Percentiles rank a stretch among this genome's conserved stretches.
phyloP scores from a whole-genome alignment of 1,140 invertebrate species.

The Sogatella furcifera region DNA sequence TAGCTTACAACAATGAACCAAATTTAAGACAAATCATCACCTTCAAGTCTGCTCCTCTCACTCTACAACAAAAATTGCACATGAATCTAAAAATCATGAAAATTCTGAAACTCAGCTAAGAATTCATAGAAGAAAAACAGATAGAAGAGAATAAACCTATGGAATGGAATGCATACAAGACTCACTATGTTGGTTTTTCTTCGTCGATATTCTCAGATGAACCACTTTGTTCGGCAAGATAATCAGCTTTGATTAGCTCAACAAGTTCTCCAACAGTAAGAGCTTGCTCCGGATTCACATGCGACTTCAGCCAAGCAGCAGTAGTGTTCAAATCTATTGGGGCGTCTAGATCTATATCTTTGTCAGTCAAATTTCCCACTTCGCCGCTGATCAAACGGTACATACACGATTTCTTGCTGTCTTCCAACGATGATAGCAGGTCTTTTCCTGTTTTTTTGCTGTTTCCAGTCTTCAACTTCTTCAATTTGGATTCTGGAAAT shows the following conservation, averaged over 20 bases:
- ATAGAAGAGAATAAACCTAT: background rate
- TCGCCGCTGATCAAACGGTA: slow-evolving; percentile 17
- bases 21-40: too few relatives aligned
- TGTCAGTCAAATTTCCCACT: background rate
- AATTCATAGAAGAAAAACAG: background rate
- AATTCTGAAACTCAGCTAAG: too few relatives aligned
- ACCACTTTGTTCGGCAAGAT: slow-evolving; percentile 22
- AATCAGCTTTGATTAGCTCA: slow-evolving; percentile 41
- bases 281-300: slow-evolving; percentile 24
- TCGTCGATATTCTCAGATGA: slow-evolving; percentile 17
- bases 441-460: slow-evolving; percentile 10
- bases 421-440: slow-evolving; percentile 17
- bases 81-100: too few relatives aligned
- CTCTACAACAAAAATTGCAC: too few relatives aligned
- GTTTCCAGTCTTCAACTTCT: background rate
- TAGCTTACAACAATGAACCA: too few relatives aligned
- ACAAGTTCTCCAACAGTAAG: slow-evolving; percentile 37
- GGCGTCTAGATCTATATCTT: slow-evolving; percentile 12
- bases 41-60: too few relatives aligned
- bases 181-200: slow-evolving; percentile 5
- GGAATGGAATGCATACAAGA: background rate
- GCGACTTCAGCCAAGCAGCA: slow-evolving; percentile 19
- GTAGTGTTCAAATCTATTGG: slow-evolving; percentile 1
- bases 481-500: slow-evolving; percentile 13
- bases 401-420: slow-evolving; percentile 14